These are phyloP conservation scores for Sebastes paucispinis DNA, from an alignment of 2,797 vertebrate genomes.

Conservation along the genomic window DNA sequence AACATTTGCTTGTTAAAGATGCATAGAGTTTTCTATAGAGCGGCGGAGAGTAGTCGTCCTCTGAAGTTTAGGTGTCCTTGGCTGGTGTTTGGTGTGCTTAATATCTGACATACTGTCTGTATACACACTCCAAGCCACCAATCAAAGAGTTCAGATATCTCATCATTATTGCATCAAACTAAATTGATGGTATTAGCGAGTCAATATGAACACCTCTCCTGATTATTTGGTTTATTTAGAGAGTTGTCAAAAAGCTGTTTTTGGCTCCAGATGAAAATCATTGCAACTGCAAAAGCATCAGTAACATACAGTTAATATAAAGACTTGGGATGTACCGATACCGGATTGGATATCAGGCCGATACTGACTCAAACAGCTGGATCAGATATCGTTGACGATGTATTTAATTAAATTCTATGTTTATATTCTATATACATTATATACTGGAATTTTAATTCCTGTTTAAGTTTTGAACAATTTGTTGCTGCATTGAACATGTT, in stretches of 20 bases:
- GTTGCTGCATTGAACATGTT: too few species aligned
- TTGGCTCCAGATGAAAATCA: conserved; percentile 62
- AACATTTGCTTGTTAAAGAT: conserved; percentile 78
- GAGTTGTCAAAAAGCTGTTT: conserved; percentile 64
- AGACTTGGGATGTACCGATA: not conserved
- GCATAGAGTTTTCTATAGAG: conserved; percentile 52
- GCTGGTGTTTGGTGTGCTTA: conserved; percentile 43
- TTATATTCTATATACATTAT: too few species aligned
- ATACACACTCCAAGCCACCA: conserved; percentile 10
- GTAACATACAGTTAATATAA: not conserved
- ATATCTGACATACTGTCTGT: conserved; percentile 24
- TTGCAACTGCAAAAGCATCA: not conserved
- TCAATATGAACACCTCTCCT: conserved; percentile 65
- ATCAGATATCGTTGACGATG: too few species aligned
- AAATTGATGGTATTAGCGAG: conserved; percentile 78
- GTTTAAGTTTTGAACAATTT: too few species aligned
- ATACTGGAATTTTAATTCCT: too few species aligned
- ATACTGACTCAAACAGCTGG: too few species aligned
- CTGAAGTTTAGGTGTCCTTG: conserved; percentile 62
- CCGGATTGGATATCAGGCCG: too few species aligned
- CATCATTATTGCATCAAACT: conserved; percentile 81
- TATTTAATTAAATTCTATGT: too few species aligned
- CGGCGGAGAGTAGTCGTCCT: conserved; percentile 22
- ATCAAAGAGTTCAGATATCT: conserved; percentile 35
- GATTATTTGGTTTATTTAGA: conserved; percentile 74